Conservation (phyloP, 2,113 vertebrate genomes). For the Axis porcinus region DNA sequence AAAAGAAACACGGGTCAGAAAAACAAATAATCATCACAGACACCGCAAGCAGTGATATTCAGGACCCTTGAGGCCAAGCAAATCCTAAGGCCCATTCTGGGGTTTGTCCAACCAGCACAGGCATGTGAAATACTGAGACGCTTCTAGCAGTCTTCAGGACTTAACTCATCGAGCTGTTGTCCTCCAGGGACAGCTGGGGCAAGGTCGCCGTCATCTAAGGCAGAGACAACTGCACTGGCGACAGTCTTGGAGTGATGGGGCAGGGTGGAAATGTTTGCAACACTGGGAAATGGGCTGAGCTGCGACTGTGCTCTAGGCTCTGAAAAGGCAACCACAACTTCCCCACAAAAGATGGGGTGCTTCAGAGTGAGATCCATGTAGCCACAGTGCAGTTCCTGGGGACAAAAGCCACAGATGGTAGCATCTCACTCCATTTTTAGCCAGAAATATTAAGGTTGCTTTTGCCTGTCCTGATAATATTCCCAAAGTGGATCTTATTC, state of each 20-base stretch:
- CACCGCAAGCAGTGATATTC: conserved; percentile 36
- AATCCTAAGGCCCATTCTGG: conserved; percentile 34
- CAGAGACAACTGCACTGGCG: conserved; percentile 86
- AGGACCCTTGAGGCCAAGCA: conserved; percentile 59
- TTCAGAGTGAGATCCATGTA: not conserved
- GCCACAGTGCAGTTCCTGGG: not conserved
- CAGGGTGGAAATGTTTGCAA: not conserved
- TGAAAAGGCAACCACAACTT: not conserved
- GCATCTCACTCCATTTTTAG: not conserved
- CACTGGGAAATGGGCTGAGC: not conserved
- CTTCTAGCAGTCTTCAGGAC: conserved; percentile 74
- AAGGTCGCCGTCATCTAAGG: conserved; percentile 75
- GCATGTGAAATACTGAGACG: conserved; percentile 76
- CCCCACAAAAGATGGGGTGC: not conserved
- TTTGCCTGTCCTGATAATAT: not conserved
- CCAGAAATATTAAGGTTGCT: not conserved
- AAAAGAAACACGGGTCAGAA: conserved; percentile 69
- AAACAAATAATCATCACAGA: conserved; percentile 16
- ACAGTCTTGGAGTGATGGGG: conserved; percentile 31
- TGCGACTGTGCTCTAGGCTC: not conserved
- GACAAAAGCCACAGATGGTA: not conserved
- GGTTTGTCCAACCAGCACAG: conserved; percentile 75
- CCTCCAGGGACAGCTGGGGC: conserved; percentile 90
- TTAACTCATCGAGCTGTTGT: conserved; percentile 70
- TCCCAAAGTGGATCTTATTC: not conserved